A percentile compares a stretch with the other conserved stretches of the same genome.
These are phyloP conservation scores for Siniperca scherzeri DNA, from an alignment of 2,797 vertebrate species.

Conservation along the genomic window DNA sequence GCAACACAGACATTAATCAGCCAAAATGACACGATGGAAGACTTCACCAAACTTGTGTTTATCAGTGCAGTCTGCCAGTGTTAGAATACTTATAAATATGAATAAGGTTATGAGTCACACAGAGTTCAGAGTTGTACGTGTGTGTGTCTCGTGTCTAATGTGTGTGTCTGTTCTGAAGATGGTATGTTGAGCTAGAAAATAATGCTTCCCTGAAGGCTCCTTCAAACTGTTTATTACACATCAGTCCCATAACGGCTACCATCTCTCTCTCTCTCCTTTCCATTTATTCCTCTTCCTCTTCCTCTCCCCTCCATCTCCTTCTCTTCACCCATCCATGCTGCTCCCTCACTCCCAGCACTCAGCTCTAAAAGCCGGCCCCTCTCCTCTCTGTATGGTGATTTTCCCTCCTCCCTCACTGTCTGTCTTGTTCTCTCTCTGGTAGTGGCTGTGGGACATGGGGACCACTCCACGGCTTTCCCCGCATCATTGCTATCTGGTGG, in stretches of 20 bases:
- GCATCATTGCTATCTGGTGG: conserved; percentile 75
- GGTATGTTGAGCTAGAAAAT: conserved; percentile 69
- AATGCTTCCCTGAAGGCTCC: conserved; percentile 75
- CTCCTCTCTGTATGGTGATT: conserved; percentile 62
- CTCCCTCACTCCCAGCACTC: conserved; percentile 57
- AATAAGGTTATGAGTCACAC: conserved; percentile 72
- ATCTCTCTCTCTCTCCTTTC: conserved; percentile 33
- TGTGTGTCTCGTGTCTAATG: not conserved
- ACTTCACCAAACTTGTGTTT: conserved; percentile 54
- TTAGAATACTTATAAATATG: conserved; percentile 69
- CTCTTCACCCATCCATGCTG: conserved; percentile 46
- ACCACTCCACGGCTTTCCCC: conserved; percentile 61
- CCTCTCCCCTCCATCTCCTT: conserved; percentile 30
- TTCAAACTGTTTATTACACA: conserved; percentile 79
- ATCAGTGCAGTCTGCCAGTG: conserved; percentile 42
- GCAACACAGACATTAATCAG: conserved; percentile 44
- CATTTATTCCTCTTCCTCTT: conserved; percentile 48
- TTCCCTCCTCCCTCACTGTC: conserved; percentile 44
- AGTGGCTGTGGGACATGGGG: conserved; percentile 62
- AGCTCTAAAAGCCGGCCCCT: conserved; percentile 59
- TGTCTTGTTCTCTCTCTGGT: conserved; percentile 27
- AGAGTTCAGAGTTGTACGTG: conserved; percentile 65
- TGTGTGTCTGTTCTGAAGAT: conserved; percentile 47
- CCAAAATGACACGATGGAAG: conserved; percentile 30
- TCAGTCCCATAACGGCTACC: conserved; percentile 66